Evolutionary conservation across 2,113 vertebrate genomes (phyloP).

Genomic region (Grus americana): DNA sequence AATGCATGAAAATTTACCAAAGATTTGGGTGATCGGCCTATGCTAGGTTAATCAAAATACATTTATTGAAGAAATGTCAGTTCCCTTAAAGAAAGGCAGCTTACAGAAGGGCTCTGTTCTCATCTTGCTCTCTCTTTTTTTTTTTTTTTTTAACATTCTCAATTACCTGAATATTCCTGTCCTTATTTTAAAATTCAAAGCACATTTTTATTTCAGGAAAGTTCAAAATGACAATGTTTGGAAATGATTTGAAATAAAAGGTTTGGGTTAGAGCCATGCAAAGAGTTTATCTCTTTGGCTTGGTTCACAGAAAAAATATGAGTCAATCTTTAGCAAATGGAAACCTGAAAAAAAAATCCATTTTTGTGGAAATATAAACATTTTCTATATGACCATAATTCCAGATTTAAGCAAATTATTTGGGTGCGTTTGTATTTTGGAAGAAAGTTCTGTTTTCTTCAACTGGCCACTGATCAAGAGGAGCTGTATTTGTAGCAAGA

Average conservation of each 20-base stretch:
- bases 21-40: background rate
- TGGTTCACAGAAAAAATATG: background rate
- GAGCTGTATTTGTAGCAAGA: background rate
- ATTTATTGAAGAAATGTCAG: background rate
- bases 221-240: background rate
- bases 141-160: background rate
- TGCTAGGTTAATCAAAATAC: background rate
- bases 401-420: background rate
- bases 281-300: background rate
- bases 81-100: background rate
- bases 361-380: background rate
- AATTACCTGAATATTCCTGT: background rate
- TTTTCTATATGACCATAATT: background rate
- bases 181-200: background rate
- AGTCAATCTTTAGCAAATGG: background rate
- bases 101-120: background rate
- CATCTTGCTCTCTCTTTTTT: background rate
- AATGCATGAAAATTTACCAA: background rate
- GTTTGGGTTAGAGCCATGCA: background rate
- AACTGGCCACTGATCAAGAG: background rate
- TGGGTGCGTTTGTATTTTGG: background rate
- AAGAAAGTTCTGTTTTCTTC: background rate
- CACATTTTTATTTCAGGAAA: background rate
- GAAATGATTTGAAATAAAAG: background rate
- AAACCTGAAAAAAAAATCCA: accelerated